phyloP scores from a whole-genome alignment of 2,888 invertebrate species.

The Notodonta dromedarius region DNA sequence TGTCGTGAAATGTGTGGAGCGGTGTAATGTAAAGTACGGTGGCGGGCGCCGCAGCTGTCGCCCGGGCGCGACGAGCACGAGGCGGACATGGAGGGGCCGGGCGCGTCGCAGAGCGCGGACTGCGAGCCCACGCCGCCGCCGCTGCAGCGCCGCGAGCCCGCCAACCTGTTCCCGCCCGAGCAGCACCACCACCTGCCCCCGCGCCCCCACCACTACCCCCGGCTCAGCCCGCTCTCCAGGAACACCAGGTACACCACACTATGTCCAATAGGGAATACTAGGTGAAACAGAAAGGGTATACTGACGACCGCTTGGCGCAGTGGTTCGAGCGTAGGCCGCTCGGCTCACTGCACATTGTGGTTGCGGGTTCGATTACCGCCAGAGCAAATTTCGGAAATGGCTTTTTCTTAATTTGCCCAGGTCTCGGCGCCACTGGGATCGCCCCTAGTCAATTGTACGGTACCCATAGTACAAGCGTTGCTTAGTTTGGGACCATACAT shows the following conservation, averaged over 20 bases:
- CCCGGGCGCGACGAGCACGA: slow-evolving; percentile 94
- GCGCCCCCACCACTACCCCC: slow-evolving; percentile 84
- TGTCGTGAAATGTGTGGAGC: slow-evolving; percentile 18
- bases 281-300: too few relatives aligned
- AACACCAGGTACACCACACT: slow-evolving; percentile 72
- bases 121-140: slow-evolving; percentile 96
- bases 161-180: slow-evolving; percentile 93
- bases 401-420: too few relatives aligned
- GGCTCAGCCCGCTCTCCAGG: slow-evolving; percentile 93
- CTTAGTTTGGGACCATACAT: too few relatives aligned
- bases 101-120: slow-evolving; percentile 95
- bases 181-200: slow-evolving; percentile 73
- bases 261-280: too few relatives aligned
- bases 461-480: too few relatives aligned
- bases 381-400: too few relatives aligned
- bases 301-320: too few relatives aligned
- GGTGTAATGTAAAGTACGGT: slow-evolving; percentile 40
- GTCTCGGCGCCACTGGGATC: too few relatives aligned
- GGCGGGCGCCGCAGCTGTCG: slow-evolving; percentile 85
- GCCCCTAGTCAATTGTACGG: too few relatives aligned
- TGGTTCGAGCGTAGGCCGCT: too few relatives aligned
- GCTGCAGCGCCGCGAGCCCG: slow-evolving; percentile 91
- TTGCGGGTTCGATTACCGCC: too few relatives aligned
- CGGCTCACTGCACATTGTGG: too few relatives aligned
- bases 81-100: slow-evolving; percentile 94